phyloP scores from a whole-genome alignment of 2,888 invertebrate species.

The Eremobia ochroleuca region DNA sequence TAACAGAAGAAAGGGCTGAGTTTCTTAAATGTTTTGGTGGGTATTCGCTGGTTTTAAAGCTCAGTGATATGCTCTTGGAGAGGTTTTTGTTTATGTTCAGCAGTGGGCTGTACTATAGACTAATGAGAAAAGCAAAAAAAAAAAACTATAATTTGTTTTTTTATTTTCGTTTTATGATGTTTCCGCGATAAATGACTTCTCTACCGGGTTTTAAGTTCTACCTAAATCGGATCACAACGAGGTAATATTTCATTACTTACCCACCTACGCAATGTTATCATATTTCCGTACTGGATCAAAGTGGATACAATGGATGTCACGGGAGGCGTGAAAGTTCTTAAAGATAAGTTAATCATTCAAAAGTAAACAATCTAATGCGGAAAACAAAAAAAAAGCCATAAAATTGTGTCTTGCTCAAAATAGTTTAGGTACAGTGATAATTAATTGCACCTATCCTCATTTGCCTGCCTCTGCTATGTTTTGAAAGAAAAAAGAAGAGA shows the following conservation, averaged over 20 bases:
- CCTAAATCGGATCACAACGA: neutral
- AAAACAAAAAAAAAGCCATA: too few species aligned
- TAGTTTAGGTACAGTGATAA: neutral
- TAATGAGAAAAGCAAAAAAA: neutral
- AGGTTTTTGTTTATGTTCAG: neutral
- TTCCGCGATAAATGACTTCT: neutral
- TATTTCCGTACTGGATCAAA: neutral
- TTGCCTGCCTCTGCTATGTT: too few species aligned
- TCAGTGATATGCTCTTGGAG: neutral
- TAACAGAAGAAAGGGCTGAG: slow-evolving; percentile 6
- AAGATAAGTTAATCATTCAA: neutral
- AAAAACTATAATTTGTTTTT: neutral
- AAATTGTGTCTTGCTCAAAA: neutral
- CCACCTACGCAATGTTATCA: slow-evolving; percentile 16
- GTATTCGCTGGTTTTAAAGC: slow-evolving; percentile 10
- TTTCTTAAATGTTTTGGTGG: slow-evolving; percentile 10
- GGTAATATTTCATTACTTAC: slow-evolving; percentile 17
- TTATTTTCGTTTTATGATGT: too few species aligned
- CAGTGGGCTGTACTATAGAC: neutral
- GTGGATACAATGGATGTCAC: neutral
- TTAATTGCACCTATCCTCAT: neutral
- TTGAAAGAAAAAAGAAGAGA: too few species aligned
- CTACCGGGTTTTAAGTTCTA: neutral
- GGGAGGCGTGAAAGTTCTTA: too few species aligned
- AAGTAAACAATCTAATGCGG: neutral